These are phyloP conservation scores for Drosophila ananassae DNA, from an alignment of 1,140 invertebrate species.

Conservation along the genomic window DNA sequence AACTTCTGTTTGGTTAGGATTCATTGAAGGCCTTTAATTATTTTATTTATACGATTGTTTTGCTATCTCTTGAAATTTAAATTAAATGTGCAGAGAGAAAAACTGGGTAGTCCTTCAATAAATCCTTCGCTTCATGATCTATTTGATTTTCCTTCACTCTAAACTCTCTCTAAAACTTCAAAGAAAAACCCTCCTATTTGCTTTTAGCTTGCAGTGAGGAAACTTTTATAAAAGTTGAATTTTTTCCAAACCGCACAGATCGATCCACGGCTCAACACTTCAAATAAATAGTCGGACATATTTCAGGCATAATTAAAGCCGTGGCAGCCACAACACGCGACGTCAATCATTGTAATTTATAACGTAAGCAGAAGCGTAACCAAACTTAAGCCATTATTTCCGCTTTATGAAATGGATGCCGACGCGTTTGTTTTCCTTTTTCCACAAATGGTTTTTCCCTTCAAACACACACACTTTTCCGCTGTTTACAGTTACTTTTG, in stretches of 20 bases:
- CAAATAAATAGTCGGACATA: constrained; percentile 47
- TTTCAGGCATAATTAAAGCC: constrained; percentile 46
- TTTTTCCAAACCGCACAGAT: constrained; percentile 14
- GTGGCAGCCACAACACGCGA: constrained; percentile 35
- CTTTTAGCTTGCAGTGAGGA: too few relatives aligned
- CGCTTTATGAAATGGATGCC: constrained; percentile 55
- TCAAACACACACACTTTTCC: constrained; percentile 4
- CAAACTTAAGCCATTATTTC: constrained; percentile 73
- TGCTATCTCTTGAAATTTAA: neutral
- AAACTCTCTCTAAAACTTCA: too few relatives aligned
- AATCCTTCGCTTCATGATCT: too few relatives aligned
- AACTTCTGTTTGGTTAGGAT: constrained; percentile 9
- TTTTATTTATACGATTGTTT: neutral
- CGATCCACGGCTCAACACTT: constrained; percentile 13
- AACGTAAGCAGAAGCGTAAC: constrained; percentile 42
- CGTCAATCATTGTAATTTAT: constrained; percentile 75
- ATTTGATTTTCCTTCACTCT: too few relatives aligned
- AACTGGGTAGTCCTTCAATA: neutral
- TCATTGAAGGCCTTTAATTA: neutral
- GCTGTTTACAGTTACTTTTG: constrained; percentile 26
- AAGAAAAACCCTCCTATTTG: too few relatives aligned
- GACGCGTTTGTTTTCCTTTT: constrained; percentile 20
- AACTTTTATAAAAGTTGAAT: neutral
- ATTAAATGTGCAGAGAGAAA: neutral
- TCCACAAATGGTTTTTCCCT: neutral